Evolutionary conservation across 35 echinoderm and acorn worm genomes (phyloP), one percentile per base, ranked within the genome.

Genomic region (Apostichopus parvimensis): DNA sequence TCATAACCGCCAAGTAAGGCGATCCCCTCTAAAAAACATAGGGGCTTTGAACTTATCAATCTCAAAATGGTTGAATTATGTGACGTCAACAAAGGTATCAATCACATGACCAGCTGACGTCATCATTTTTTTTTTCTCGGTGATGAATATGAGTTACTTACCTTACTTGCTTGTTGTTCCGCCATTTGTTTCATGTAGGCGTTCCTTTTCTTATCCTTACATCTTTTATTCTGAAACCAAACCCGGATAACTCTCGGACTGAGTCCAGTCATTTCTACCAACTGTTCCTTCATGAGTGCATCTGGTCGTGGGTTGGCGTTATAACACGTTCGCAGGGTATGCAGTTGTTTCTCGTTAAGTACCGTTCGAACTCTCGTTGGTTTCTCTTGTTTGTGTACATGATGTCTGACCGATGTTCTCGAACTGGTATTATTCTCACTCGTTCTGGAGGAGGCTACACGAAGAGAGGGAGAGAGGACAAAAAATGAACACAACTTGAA

Each of bases 141-240:
- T 45, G 34, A 45, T 45, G 34, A 61, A 61, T 61, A 61, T 61
- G 12, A 61, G 12, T 61, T 18, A 6, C 92, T 92, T 95, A 99
- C 97, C 97, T 99, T 96, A 45, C 81, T 92, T 9, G 95, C 91
- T 77, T 94, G 93, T 83, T 99, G 97, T 28, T 99, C 97, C 22
- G 95, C 95, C 83, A 96, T 94, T 77, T 96, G 95, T 87, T 99
- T 96, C 95, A 99, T 96, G 6, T 94, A 91, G 0, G 77, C 80
- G 78, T 55, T 95, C 75, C 93, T 86, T 83, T 99, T 99, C 83
- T 99, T 99, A 90, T 99, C 97, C 87, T 99, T 99, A 86, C 97
- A 99, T 34, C 97, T 56, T 92, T 99, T 99, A 68, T 99, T 99
- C 78, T 99, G 97, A 78, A 99, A 99, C 97, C 97, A 99, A 53